phyloP scores from a whole-genome alignment of 2,888 invertebrate genomes.

The Sarcophaga caerulescens region DNA sequence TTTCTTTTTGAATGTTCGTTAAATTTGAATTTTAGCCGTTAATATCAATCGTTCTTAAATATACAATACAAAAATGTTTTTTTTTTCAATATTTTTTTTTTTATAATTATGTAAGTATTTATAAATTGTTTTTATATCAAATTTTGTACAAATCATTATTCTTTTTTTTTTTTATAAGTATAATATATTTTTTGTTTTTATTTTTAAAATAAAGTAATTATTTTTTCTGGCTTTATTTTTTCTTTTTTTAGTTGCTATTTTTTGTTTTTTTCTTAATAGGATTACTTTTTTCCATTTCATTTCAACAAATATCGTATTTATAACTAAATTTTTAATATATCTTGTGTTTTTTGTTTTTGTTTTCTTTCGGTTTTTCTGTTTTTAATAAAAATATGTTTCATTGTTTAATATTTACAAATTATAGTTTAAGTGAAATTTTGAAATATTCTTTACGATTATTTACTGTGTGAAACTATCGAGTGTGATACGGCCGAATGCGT shows the following conservation, averaged over 20 bases:
- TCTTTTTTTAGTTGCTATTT: conserved; percentile 54
- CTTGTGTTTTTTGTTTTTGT: background rate
- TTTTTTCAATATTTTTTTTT: conserved; percentile 9
- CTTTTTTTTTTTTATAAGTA: conserved; percentile 21
- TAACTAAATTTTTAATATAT: background rate
- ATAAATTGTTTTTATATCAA: conserved; percentile 54
- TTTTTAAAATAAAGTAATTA: conserved; percentile 65
- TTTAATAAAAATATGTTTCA: background rate
- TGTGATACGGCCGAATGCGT: conserved; percentile 79
- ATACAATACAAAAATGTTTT: conserved; percentile 54
- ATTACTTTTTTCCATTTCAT: background rate
- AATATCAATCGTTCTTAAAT: conserved; percentile 47
- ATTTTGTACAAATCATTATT: conserved; percentile 61
- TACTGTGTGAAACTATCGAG: conserved; percentile 76
- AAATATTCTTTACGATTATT: conserved; percentile 70
- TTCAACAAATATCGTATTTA: conserved; percentile 8
- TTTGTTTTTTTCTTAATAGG: conserved; percentile 12
- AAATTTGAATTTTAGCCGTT: conserved; percentile 1
- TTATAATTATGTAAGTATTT: conserved; percentile 6
- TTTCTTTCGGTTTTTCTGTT: background rate
- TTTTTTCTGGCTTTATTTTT: conserved; percentile 68
- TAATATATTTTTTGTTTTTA: conserved; percentile 23
- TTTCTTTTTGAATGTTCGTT: background rate
- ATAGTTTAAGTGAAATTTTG: background rate
- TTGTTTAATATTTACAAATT: background rate